Percentiles rank a stretch among this genome's conserved stretches.
phyloP scores from a whole-genome alignment of 2,113 vertebrate genomes.

The Gavialis gangeticus region DNA sequence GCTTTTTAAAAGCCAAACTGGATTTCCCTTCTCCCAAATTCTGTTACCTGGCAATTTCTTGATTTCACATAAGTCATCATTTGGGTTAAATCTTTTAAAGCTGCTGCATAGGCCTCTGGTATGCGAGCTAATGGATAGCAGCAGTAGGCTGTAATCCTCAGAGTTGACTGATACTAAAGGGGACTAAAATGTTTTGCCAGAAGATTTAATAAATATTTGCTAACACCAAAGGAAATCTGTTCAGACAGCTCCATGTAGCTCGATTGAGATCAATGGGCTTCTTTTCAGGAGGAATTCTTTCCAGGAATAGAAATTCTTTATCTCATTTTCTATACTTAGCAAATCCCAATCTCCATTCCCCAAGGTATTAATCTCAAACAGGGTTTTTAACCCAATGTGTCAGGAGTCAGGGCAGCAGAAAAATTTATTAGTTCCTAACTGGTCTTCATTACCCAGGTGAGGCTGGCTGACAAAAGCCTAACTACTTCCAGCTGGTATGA shows the following conservation, averaged over 20 bases:
- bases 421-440: no score
- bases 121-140: background rate
- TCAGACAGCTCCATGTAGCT: background rate
- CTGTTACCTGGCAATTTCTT: background rate
- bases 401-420: no score
- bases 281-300: no score
- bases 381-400: no score
- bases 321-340: background rate
- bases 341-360: background rate
- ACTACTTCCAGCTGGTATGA: no score
- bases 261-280: background rate
- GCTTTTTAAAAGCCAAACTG: background rate
- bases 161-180: background rate
- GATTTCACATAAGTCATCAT: background rate
- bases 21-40: background rate
- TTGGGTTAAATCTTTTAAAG: background rate
- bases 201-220: fast-evolving
- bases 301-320: no score
- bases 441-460: no score
- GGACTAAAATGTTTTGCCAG: background rate
- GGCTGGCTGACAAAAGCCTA: no score
- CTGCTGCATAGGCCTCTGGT: background rate
- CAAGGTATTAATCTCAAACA: no score
- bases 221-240: background rate
- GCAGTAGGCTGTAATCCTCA: background rate